Base-by-base conservation (phyloP, 2,888 invertebrate genomes). In the Apodemia duryi region DNA sequence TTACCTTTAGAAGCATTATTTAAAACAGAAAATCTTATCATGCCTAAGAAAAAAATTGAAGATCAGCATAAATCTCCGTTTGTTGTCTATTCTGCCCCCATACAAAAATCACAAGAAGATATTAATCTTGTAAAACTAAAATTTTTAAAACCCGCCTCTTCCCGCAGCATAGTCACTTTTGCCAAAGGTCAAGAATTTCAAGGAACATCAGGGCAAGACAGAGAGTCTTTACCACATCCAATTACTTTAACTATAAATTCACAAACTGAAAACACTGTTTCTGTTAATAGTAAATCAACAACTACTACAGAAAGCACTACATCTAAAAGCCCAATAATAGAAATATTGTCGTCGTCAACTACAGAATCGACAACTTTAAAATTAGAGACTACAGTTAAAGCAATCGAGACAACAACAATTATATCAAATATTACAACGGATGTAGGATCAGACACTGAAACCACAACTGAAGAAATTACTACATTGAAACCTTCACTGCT, bases 1-100 rank as follows among this genome's bases (percentile, higher is more conserved):
- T 92, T 95, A 69, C 85, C 95, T 11, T 80, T 95, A 70, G 94
- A 95, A 84, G 94, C 93, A 2, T 82, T 95, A 9, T 95, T 95
- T 74, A 93, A 94, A 77, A 92, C 92, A 66, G 86, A 93, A 76
- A 86, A 84, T 63, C 89, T 92, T 0, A 67, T 79, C 2, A 81
- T 75, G 68, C 81, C 82, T 5, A 81, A 78, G 67, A 84, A 84
- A 77, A 70, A 80, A 2, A 76, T 69, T 65, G 74, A 78, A 49
- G 75, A 76, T n/a, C 71, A 69, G 49, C 75, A 72, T n/a, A 84
- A 79, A 41, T 83, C 86, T 72, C 90, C 91, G 1, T 92, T 89
- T 73, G 77, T 91, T 2, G 90, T 93, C 1, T 93, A 92, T 72
- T 92, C 93, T 4, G 84, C 90, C 9, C 80, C 91, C 11, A 74